Conservation (phyloP, 53 echinoderm and acorn worm species). For the Henricia sp. region DNA sequence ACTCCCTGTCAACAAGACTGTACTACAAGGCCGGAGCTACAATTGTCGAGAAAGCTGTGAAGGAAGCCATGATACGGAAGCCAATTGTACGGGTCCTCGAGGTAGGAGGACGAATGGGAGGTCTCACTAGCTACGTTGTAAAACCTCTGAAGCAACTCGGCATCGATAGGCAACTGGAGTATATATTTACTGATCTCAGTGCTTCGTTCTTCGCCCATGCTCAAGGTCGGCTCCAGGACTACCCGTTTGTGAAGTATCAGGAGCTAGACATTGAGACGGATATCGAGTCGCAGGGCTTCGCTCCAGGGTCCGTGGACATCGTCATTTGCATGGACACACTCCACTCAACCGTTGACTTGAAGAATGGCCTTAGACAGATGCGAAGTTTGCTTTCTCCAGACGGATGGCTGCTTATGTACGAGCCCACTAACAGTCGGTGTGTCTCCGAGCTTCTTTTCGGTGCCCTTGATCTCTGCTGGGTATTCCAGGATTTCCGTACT, state of each 20-base stretch:
- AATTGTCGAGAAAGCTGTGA: conserved; percentile 63
- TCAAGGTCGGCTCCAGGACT: conserved; percentile 63
- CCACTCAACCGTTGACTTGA: conserved; percentile 70
- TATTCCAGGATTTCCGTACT: too few relatives aligned
- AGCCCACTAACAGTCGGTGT: conserved; percentile 41
- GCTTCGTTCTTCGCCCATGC: conserved; percentile 74
- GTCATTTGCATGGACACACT: conserved; percentile 80
- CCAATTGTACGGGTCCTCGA: conserved; percentile 78
- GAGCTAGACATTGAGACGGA: conserved; percentile 81
- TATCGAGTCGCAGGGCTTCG: conserved; percentile 67
- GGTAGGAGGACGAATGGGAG: conserved; percentile 79
- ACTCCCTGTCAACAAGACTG: conserved; percentile 74
- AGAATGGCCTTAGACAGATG: conserved; percentile 65
- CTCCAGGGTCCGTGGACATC: conserved; percentile 76
- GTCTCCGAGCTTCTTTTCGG: not conserved
- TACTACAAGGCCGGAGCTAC: conserved; percentile 80
- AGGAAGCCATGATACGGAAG: conserved; percentile 65
- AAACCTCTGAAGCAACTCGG: conserved; percentile 66
- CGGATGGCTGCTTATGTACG: conserved; percentile 76
- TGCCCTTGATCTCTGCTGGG: not conserved
- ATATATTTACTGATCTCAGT: too few relatives aligned
- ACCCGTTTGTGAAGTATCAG: conserved; percentile 83
- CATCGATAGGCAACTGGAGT: conserved; percentile 74
- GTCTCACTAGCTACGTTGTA: conserved; percentile 73
- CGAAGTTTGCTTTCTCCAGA: conserved; percentile 72